These are phyloP conservation scores for Eupristina koningsbergeri DNA, from an alignment of 1,140 invertebrate species.

Conservation along the genomic window DNA sequence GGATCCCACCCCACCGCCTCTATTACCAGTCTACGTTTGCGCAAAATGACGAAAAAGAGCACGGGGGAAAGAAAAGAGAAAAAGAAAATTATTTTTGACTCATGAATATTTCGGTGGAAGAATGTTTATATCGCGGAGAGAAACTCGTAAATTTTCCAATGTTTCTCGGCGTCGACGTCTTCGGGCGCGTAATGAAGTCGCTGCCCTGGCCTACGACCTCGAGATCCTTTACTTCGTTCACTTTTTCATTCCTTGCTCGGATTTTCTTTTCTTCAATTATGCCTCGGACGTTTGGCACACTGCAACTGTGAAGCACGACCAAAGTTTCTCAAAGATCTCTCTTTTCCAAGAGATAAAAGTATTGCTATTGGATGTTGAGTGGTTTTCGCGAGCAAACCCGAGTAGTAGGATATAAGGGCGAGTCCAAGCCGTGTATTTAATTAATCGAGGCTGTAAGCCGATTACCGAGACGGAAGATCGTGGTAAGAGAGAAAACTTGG, in stretches of 20 bases:
- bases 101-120: slow-evolving; percentile 45
- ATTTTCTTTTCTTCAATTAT: too few species aligned
- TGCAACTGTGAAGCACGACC: background rate
- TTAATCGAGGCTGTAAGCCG: slow-evolving; percentile 23
- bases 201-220: background rate
- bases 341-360: slow-evolving; percentile 2
- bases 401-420: background rate
- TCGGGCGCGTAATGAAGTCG: background rate
- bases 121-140: slow-evolving; percentile 37
- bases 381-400: slow-evolving; percentile 2
- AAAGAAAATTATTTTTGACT: slow-evolving; percentile 48
- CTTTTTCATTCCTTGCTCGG: too few species aligned
- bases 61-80: slow-evolving; percentile 32
- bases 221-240: too few species aligned
- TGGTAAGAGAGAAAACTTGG: background rate
- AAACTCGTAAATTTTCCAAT: slow-evolving; percentile 45
- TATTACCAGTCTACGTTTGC: background rate
- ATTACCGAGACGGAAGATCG: background rate
- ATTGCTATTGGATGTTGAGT: slow-evolving; percentile 32
- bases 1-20: background rate
- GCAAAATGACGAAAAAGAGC: slow-evolving; percentile 40
- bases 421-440: slow-evolving; percentile 20
- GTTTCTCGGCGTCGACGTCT: background rate
- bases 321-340: background rate
- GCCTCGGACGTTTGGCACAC: too few species aligned